Base-by-base conservation (phyloP, 2,797 vertebrate genomes). In the Molossus alvarezi region DNA sequence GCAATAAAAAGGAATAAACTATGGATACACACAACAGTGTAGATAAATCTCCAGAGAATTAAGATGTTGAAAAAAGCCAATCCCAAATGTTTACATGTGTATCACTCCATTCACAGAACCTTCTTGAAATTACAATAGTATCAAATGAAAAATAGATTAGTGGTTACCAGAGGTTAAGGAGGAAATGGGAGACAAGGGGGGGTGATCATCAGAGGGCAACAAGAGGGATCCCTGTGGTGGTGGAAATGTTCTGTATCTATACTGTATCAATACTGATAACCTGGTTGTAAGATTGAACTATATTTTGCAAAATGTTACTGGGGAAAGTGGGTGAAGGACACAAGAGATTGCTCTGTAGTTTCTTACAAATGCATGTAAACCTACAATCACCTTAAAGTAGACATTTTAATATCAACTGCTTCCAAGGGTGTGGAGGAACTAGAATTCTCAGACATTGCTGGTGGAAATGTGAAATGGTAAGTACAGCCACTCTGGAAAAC, bases 371-470 rank as follows among this genome's bases (percentile, higher is more conserved):
- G 58, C 27, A 65, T 37, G 3, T 65, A 29, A 90, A 64, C 57
- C 67, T 81, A 18, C 48, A 85, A 45, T 85, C 72, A 91, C 29
- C 48, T 86, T 58, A 90, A 90, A 90, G 69, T 27, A 79, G 27
- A 71, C 85, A 55, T 55, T 45, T 79, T 71, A 77, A 48, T 79
- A 73, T 80, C 57, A 86, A 86, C 67, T 51, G 25, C 13, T 81
- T 57, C 64, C 45, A 51, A 87, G 37, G 14, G 17, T 20, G 65
- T 9, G 8, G 23, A 87, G 25, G 51, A 91, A 95, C 60, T 82
- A 41, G 60, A 75, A 87, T 60, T 53, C 41, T 76, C 41, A 51
- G 20, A 48, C 53, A 41, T 60, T 88, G 83, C 41, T 53, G 18
- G 41, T 75, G 15, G 83, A 64, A 29, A n/a, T 29, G 41, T 69